Evolutionary conservation across 2,113 vertebrate genomes (phyloP).

Genomic region (Istiophorus platypterus): DNA sequence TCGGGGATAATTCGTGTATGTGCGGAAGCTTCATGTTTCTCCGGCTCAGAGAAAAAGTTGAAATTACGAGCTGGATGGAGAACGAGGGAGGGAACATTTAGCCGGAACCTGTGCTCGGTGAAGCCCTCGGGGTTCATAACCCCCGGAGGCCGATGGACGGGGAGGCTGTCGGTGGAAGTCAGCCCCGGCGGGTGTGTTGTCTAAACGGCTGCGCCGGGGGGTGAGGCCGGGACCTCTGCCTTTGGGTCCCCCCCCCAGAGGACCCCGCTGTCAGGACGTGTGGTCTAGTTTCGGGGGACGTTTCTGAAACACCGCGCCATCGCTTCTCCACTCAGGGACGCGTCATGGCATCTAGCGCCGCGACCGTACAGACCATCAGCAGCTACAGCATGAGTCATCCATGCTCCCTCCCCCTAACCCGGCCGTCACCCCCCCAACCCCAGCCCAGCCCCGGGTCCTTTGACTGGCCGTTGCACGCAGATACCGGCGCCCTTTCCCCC

Average conservation of each 20-base stretch:
- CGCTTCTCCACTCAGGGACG: slow-evolving; percentile 14
- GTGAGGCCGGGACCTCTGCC: not conserved
- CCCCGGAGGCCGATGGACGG: too few species aligned
- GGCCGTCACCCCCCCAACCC: slow-evolving; percentile 76
- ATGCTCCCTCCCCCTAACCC: slow-evolving; percentile 76
- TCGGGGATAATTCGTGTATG: slow-evolving; percentile 46
- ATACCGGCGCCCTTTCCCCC: slow-evolving; percentile 22
- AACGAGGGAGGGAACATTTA: not conserved
- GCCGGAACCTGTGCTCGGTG: not conserved
- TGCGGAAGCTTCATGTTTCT: not conserved
- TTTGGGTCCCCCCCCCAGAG: not conserved
- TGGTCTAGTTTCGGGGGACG: not conserved
- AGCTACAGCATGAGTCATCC: slow-evolving; percentile 85
- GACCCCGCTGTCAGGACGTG: not conserved
- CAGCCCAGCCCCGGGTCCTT: slow-evolving; percentile 17
- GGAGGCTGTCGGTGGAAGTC: too few species aligned
- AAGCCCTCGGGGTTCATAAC: not conserved
- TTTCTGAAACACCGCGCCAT: not conserved
- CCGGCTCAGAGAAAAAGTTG: slow-evolving; percentile 18
- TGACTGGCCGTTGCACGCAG: slow-evolving; percentile 36
- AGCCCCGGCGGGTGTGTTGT: not conserved
- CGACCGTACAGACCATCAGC: slow-evolving; percentile 75
- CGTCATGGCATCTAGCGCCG: slow-evolving; percentile 55
- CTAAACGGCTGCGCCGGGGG: not conserved
- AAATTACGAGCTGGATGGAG: not conserved